Evolutionary conservation across 2,888 invertebrate species (phyloP).

Genomic region (Anarsia innoxiella): DNA sequence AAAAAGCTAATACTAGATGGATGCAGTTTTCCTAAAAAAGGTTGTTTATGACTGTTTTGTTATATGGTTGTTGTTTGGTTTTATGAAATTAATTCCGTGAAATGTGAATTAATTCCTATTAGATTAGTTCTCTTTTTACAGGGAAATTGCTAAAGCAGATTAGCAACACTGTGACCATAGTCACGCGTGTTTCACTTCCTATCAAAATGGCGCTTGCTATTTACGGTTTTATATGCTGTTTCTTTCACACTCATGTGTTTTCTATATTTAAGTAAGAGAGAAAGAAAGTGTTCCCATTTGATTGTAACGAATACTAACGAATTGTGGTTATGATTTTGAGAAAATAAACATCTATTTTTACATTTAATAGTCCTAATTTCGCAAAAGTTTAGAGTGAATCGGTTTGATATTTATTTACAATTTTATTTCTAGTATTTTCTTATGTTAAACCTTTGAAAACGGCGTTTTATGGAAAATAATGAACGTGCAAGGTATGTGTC

Average conservation of each 20-base stretch:
- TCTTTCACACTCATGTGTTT: conserved; percentile 30
- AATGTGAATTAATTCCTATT: too few relatives aligned
- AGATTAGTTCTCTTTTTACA: too few relatives aligned
- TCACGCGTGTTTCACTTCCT: conserved; percentile 32
- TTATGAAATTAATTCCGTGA: too few relatives aligned
- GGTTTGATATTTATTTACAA: conserved; percentile 26
- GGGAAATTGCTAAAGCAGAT: neutral
- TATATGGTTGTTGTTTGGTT: too few relatives aligned
- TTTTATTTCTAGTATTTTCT: conserved; percentile 28
- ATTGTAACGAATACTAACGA: conserved; percentile 72
- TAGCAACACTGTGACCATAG: conserved; percentile 38
- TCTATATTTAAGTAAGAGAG: conserved; percentile 23
- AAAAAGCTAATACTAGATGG: too few relatives aligned
- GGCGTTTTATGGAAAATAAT: conserved; percentile 50
- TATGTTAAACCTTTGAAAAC: too few relatives aligned
- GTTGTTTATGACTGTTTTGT: too few relatives aligned
- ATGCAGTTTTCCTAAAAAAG: too few relatives aligned
- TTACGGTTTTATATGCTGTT: conserved; percentile 39
- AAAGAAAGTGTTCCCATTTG: conserved; percentile 43
- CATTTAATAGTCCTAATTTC: conserved; percentile 44
- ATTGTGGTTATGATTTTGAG: conserved; percentile 56
- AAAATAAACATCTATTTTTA: conserved; percentile 50
- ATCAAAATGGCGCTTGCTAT: conserved; percentile 52
- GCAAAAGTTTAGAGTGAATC: conserved; percentile 27
- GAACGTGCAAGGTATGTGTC: conserved; percentile 60